Base-by-base conservation (phyloP, 2,888 invertebrate species). In the Clivina fossor region DNA sequence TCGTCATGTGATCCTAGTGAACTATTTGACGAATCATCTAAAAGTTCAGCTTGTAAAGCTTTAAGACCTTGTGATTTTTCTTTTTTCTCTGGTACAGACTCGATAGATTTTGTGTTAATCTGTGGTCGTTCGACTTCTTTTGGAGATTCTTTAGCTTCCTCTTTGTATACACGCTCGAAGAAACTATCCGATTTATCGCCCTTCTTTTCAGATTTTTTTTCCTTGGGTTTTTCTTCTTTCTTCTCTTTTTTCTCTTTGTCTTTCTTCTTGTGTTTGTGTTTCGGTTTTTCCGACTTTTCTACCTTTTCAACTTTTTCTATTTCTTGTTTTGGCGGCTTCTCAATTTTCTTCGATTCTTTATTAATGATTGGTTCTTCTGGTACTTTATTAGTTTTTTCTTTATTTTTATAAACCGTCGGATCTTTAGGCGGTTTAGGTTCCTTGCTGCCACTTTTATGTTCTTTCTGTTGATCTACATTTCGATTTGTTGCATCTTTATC, bases 181-280 rank as follows among this genome's bases (percentile, higher is more conserved):
- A 58, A 65, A 73, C 74, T 68, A 73, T 75, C 51, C 26, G 65
- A 61, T 46, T 71, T 69, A 56, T 75, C 74, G 62, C 77, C 74
- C 26, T 74, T 73, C 59, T 78, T 76, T 70, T 76, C 76, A 8
- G 54, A 18, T 35, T 68, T 78, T 76, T 65, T 75, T 40, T 68
- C 78, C 76, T 65, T 75, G 11, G 57, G 43, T 48, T 62, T 78
- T 61, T 82, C 80, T 69, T 81, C 80, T 66, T 80, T 79, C 59
- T 80, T 79, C 60, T 82, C 80, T 62, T 77, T 78, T 62, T 77
- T 64, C 47, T 70, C 71, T 60, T 71, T 74, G 9, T 79, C 78
- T 59, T 76, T 76, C 61, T 79, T 78, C 63, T 79, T 78, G 61
- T 80, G 78, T 59, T 79, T 80, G 58, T 79, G 77, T 58, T 78